Conservation (phyloP, 1,140 invertebrate genomes). For the Oscheius sp. region DNA sequence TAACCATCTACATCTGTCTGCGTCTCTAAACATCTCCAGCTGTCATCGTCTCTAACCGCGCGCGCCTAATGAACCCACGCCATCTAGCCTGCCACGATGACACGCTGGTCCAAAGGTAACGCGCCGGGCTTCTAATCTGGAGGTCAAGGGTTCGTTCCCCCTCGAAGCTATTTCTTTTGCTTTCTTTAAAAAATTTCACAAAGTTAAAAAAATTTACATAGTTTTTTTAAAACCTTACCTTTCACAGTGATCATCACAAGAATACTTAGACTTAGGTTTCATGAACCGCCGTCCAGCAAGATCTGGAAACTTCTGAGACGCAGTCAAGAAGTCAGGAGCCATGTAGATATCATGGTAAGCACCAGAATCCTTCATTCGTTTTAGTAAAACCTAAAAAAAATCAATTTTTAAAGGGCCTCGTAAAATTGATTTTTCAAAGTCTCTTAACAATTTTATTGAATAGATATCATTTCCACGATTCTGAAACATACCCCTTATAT, state of each 20-base stretch:
- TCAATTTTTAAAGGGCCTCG: too few relatives aligned
- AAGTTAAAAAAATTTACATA: neutral
- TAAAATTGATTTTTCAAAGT: too few relatives aligned
- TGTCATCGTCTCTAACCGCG: too few relatives aligned
- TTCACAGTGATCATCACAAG: conserved; percentile 28
- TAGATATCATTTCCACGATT: too few relatives aligned
- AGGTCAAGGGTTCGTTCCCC: neutral
- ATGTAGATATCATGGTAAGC: conserved; percentile 36
- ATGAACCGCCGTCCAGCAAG: conserved; percentile 14
- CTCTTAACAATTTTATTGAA: too few relatives aligned
- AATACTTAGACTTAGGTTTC: conserved; percentile 16
- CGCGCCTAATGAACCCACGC: too few relatives aligned
- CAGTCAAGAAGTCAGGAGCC: conserved; percentile 28
- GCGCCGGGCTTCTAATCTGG: neutral
- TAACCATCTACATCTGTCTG: too few relatives aligned
- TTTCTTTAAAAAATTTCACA: neutral
- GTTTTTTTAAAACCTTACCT: conserved; percentile 14
- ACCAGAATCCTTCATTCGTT: conserved; percentile 27
- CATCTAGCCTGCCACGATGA: too few relatives aligned
- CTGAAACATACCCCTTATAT: too few relatives aligned
- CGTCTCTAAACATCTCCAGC: too few relatives aligned
- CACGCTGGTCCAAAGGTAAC: too few relatives aligned
- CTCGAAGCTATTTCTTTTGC: neutral
- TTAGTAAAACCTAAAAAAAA: neutral
- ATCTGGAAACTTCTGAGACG: conserved; percentile 27